A percentile compares a stretch with the other conserved stretches of the same genome.
Evolutionary conservation across 2,113 vertebrate species (phyloP).

Genomic region (Campylomormyrus numenius): DNA sequence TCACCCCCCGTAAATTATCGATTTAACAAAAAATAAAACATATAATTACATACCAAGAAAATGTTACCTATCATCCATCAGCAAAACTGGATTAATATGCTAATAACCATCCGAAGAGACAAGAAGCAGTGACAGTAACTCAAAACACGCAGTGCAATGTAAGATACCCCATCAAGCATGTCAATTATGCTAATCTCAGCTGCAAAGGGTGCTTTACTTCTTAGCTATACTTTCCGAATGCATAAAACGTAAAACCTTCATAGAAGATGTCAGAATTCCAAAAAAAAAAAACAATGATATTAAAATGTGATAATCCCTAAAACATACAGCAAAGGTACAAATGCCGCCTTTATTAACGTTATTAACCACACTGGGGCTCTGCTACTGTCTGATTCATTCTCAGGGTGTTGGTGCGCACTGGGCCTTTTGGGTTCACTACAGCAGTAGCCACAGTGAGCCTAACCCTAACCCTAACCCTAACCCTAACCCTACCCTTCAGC

Average conservation of each 20-base stretch:
- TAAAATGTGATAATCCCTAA: neutral
- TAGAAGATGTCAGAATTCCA: neutral
- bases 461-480: too few relatives aligned
- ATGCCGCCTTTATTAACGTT: neutral
- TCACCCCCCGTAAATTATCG: neutral
- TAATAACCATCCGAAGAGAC: neutral
- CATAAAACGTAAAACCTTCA: neutral
- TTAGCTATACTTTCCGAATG: neutral
- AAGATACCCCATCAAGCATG: neutral
- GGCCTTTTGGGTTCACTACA: neutral
- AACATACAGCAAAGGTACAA: neutral
- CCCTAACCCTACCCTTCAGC: neutral
- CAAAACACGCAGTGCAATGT: neutral
- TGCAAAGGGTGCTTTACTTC: neutral
- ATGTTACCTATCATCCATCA: constrained; percentile 3
- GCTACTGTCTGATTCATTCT: neutral
- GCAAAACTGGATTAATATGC: neutral
- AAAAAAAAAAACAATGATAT: neutral
- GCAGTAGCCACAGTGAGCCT: neutral
- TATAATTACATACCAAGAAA: neutral
- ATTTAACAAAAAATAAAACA: neutral
- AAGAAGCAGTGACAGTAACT: neutral
- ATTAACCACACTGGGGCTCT: neutral
- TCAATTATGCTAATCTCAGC: neutral
- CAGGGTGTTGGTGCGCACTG: neutral